Base-by-base conservation (phyloP, 2,797 vertebrate species). In the Gallinago solitaria region DNA sequence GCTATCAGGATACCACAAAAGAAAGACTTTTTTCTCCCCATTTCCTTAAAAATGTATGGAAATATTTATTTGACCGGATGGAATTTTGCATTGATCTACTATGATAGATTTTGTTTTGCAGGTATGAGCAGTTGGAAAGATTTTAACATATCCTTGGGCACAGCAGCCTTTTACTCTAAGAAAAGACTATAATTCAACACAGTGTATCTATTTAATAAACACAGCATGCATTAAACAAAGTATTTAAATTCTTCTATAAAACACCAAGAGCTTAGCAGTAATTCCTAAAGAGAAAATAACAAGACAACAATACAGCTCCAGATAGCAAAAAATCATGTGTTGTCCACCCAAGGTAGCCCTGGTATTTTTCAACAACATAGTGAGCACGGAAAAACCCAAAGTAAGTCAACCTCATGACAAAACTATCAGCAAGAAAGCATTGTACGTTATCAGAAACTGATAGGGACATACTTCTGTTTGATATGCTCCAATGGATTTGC, bases 241-340 rank as follows among this genome's bases (percentile, higher is more conserved):
- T 74, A 91, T 90, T 89, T 88, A 83, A 96, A 88, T n/a, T 86
- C 73, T 67, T 91, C 63, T 33, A 83, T 70, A 86, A 89, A 88
- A 54, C 51, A 82, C 25, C 12, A 88, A 91, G 45, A 76, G 16
- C 21, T 90, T 61, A 41, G 39, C 25, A 63, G 43, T 39, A 81
- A 90, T 67, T 90, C 78, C 56, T 76, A 53, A 84, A 70, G 77
- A 91, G 74, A 92, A 96, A 93, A 81, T 63, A 94, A 87, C 35
- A 69, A 47, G 47, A 73, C 0, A 6, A 78, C n/a, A 78, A 19
- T 7, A 87, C 25, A 63, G 32, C 27, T 54, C n/a, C 59, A 73
- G 63, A 76, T 1, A 88, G 25, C 57, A 92, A 87, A 94, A 91
- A 45, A 30, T 28, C 32, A 59, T 5, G 2, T 37, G n/a, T 5